Conservation (phyloP, 2,797 vertebrate species). For the Phaenicophaeus curvirostris region DNA sequence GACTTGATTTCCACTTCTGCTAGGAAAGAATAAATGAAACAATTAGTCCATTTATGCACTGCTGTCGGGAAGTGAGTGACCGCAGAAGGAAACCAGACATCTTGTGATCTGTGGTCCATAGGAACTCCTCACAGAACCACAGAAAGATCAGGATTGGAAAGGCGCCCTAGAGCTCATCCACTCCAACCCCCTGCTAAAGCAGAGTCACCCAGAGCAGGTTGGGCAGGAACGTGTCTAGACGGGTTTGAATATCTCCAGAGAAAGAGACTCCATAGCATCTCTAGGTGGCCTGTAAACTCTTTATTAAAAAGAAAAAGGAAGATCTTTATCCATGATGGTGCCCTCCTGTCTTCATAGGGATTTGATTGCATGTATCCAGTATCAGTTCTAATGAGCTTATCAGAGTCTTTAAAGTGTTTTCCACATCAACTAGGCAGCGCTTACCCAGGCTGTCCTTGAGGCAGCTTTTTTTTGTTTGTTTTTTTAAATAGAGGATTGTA, state of each 20-base stretch:
- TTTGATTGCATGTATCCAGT: background rate
- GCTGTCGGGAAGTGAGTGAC: background rate
- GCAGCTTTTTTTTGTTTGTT: background rate
- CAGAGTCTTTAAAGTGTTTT: conserved; percentile 43
- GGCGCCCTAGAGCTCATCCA: too few species aligned
- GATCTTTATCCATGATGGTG: background rate
- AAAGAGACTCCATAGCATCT: too few species aligned
- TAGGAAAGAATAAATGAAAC: background rate
- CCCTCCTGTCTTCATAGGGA: background rate
- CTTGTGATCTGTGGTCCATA: too few species aligned
- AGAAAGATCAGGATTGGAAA: too few species aligned
- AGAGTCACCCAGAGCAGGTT: too few species aligned
- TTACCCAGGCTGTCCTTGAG: conserved; percentile 4
- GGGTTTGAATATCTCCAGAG: too few species aligned
- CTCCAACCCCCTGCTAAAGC: too few species aligned
- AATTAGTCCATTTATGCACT: background rate
- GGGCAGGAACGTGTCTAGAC: too few species aligned
- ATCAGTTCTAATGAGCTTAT: conserved; percentile 60
- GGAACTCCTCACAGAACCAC: too few species aligned
- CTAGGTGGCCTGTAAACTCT: too few species aligned
- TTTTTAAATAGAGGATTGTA: conserved; percentile 23
- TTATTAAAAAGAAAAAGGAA: background rate
- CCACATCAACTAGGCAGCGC: conserved; percentile 5
- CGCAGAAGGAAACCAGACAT: background rate
- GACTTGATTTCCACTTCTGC: background rate